Percentiles rank a stretch among this genome's conserved stretches.
Conservation (phyloP, 2,113 vertebrate genomes). For the Crotalus helleri region DNA sequence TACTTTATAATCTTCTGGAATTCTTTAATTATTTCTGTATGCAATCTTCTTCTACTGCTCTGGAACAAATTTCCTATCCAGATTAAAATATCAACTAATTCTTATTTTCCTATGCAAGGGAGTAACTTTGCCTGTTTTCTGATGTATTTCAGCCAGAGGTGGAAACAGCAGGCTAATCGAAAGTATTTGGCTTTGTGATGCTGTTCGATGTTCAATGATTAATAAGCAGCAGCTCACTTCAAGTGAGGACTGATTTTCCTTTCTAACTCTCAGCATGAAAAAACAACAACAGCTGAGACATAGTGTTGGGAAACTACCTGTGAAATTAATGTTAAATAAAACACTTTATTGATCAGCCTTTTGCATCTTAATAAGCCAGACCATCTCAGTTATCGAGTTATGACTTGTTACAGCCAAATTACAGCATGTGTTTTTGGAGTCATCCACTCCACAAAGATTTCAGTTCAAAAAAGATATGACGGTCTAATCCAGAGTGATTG, state of each 20-base stretch:
- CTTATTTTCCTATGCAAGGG: not conserved
- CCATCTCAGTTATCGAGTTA: not conserved
- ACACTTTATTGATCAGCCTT: not conserved
- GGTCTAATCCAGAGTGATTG: not conserved
- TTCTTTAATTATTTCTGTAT: not conserved
- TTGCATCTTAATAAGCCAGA: not conserved
- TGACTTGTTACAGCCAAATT: not conserved
- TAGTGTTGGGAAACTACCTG: not conserved
- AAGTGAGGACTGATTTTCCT: not conserved
- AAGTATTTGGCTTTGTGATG: not conserved
- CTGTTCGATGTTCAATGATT: not conserved
- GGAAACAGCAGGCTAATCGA: not conserved
- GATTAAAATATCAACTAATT: not conserved
- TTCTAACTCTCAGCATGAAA: not conserved
- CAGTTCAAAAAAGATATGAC: not conserved
- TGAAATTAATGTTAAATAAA: not conserved
- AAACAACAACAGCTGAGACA: not conserved
- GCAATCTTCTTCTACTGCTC: not conserved
- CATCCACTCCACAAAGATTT: not conserved
- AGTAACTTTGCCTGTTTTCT: not conserved
- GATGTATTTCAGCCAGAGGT: not conserved
- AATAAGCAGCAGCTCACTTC: not conserved
- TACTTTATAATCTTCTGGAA: constrained; percentile 1
- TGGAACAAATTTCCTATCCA: not conserved
- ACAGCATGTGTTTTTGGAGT: not conserved